phyloP scores from a whole-genome alignment of 2,888 invertebrate genomes.

The Drosophila quinaria region DNA sequence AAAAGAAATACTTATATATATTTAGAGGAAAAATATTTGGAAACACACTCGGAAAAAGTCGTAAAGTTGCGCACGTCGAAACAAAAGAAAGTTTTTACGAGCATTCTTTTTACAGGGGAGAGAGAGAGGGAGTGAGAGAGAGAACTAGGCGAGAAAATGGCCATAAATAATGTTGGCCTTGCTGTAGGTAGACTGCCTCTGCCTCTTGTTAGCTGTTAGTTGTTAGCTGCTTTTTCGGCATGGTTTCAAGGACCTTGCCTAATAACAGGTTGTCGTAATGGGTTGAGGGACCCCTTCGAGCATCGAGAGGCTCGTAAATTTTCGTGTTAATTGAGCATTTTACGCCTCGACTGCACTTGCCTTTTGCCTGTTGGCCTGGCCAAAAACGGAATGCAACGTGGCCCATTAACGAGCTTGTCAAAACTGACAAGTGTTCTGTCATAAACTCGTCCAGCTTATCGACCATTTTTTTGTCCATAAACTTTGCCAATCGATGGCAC shows the following conservation, averaged over 20 bases:
- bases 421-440: constrained; percentile 82
- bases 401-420: constrained; percentile 82
- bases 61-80: constrained; percentile 80
- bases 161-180: constrained; percentile 66
- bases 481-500: constrained; percentile 51
- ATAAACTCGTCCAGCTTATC: constrained; percentile 81
- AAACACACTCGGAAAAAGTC: constrained; percentile 80
- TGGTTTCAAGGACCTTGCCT: constrained; percentile 71
- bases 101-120: constrained; percentile 40
- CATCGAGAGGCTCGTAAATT: constrained; percentile 77
- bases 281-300: constrained; percentile 35
- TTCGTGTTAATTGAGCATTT: constrained; percentile 83
- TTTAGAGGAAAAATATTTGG: constrained; percentile 29
- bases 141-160: constrained; percentile 60
- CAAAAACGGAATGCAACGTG: constrained; percentile 39
- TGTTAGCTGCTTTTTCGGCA: constrained; percentile 25
- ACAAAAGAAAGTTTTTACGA: constrained; percentile 82
- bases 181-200: constrained; percentile 38
- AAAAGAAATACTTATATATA: constrained; percentile 17
- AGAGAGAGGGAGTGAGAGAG: not conserved
- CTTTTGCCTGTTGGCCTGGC: constrained; percentile 5
- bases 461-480: constrained; percentile 60
- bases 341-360: constrained; percentile 77
- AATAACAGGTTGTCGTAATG: constrained; percentile 40
- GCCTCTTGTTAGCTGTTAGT: not conserved